Evolutionary conservation across 2,888 invertebrate species (phyloP).

Genomic region (Eubasilissa splendida): DNA sequence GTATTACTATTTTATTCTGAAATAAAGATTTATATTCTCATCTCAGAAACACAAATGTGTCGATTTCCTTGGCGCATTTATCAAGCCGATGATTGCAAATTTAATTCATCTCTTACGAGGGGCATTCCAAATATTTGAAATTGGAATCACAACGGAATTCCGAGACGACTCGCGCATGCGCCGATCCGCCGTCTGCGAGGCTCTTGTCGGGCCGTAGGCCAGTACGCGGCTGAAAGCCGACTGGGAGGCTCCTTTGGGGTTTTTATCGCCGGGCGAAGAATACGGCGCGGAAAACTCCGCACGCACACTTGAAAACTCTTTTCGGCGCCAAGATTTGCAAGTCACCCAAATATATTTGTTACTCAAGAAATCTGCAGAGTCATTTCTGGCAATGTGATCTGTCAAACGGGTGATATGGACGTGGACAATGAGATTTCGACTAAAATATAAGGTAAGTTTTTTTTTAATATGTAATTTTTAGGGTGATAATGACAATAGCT

Average conservation of each 20-base stretch:
- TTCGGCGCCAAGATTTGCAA: conserved; percentile 33
- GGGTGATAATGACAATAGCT: background rate
- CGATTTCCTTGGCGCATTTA: conserved; percentile 26
- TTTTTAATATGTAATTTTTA: background rate
- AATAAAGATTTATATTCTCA: too few species aligned
- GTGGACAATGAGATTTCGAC: conserved; percentile 33
- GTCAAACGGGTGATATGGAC: conserved; percentile 30
- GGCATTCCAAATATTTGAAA: conserved; percentile 38
- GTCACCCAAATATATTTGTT: conserved; percentile 44
- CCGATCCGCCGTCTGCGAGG: conserved; percentile 5
- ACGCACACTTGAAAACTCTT: conserved; percentile 30
- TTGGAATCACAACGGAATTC: conserved; percentile 42
- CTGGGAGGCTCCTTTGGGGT: conserved; percentile 1
- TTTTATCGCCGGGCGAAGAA: background rate
- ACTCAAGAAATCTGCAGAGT: conserved; percentile 24
- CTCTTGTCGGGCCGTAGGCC: conserved; percentile 18
- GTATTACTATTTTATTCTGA: too few species aligned
- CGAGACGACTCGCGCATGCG: conserved; percentile 45
- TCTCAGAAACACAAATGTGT: background rate
- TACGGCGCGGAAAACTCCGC: conserved; percentile 8
- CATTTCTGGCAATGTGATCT: conserved; percentile 48
- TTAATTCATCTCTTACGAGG: conserved; percentile 5
- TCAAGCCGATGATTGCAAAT: conserved; percentile 20
- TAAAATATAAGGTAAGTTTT: conserved; percentile 16
- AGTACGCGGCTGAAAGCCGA: conserved; percentile 44